Base-by-base conservation (phyloP, 2,113 vertebrate species). In the Megaceryle maxima region DNA sequence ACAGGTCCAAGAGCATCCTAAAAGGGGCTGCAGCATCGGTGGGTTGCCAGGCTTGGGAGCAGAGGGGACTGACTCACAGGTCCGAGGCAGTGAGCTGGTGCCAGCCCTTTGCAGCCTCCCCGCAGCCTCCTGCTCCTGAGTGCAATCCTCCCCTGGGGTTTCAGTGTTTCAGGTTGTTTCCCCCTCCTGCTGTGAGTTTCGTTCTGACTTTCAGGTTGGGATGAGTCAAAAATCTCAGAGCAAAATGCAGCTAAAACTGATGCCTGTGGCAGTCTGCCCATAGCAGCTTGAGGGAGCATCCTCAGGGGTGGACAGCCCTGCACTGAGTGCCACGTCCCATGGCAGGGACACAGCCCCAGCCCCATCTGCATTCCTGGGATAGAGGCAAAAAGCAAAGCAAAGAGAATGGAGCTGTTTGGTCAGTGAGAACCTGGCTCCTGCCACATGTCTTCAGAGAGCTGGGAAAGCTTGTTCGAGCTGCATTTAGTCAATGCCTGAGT, bases 41-140 rank as follows among this genome's bases (percentile, higher is more conserved):
- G 16, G 41, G 60, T 50, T 13, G 13, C 53, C 44, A 3, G 53
- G 66, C 25, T 31, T 3, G 55, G 68, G 60, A 51, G 17, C 57
- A 31, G 64, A 69, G n/a, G 9, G 78, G 16, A 5, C 11, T 26
- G 33, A 2, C 24, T 1, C 1, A 1, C 59, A 48, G 48, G 19
- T 46, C 39, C 29, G 11, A 13, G 70, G 37, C 2, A 2, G 8
- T 5, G 76, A 55, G 1, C 9, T 1, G 0, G 12, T 14, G 33
- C 10, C 35, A 57, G 33, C 28, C 33, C 28, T 7, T 43, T 2
- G 14, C 64, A 43, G 31, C 48, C 21, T 31, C 74, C 35, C 43
- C 11, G 0, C 19, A 21, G 46, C 78, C 53, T 17, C 41, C 1
- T 1, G 50, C 74, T 48, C 43, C 44, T 0, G 0, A 17, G 44